Evolutionary conservation across 2,797 vertebrate genomes (phyloP).

Genomic region (Menidia menidia): DNA sequence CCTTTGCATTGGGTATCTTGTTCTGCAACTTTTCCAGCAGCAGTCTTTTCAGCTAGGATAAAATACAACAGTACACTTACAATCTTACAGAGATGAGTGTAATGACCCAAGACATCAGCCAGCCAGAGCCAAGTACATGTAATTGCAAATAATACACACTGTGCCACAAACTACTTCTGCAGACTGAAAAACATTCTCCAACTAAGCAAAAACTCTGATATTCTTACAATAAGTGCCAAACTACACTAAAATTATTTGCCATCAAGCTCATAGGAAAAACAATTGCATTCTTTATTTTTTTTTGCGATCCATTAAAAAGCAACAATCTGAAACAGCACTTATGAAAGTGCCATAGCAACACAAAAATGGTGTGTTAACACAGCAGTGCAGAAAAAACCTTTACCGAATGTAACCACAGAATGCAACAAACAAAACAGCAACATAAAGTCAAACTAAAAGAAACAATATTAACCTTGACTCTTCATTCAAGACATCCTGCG

Average conservation of each 20-base stretch:
- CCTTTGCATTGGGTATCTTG: constrained; percentile 36
- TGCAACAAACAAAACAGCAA: not conserved
- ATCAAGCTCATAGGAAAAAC: constrained; percentile 15
- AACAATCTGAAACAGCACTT: constrained; percentile 3
- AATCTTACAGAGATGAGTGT: constrained; percentile 12
- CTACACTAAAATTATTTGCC: not conserved
- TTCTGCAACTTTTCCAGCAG: constrained; percentile 41
- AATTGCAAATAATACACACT: not conserved
- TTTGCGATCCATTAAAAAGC: not conserved
- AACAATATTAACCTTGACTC: not conserved
- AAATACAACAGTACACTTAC: constrained; percentile 36
- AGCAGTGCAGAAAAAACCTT: constrained; percentile 1
- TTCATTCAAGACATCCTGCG: not conserved
- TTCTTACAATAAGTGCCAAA: not conserved
- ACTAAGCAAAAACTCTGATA: not conserved
- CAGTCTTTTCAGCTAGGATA: constrained; percentile 45
- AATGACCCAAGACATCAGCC: constrained; percentile 14
- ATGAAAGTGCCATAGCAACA: constrained; percentile 2
- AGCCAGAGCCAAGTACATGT: not conserved
- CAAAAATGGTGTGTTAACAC: constrained; percentile 1
- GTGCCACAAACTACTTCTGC: not conserved
- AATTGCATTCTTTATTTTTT: not conserved
- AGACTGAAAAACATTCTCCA: not conserved
- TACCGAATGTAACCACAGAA: not conserved
- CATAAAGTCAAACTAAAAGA: not conserved